A percentile compares a stretch with the other conserved stretches of the same genome.
Evolutionary conservation across 2,888 invertebrate species (phyloP).

Genomic region (Acholoe squamosa): DNA sequence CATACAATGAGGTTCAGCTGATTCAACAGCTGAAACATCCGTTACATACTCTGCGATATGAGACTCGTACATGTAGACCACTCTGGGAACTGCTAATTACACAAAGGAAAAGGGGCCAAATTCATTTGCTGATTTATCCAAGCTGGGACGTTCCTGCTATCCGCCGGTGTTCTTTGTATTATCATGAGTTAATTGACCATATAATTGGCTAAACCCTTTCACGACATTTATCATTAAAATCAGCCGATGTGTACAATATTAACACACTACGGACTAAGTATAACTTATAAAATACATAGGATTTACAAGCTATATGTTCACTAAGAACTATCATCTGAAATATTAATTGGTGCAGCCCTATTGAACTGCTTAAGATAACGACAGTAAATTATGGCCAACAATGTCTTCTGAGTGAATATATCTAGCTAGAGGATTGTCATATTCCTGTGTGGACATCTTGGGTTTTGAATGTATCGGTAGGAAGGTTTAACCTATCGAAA

Average conservation of each 20-base stretch:
- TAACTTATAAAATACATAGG: slow-evolving; percentile 55
- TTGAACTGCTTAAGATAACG: not conserved
- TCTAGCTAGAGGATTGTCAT: not conserved
- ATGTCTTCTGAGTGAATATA: not conserved
- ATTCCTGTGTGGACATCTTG: not conserved
- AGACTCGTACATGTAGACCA: not conserved
- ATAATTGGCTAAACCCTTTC: slow-evolving; percentile 49
- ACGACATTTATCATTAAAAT: slow-evolving; percentile 32
- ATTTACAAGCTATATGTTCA: slow-evolving; percentile 40
- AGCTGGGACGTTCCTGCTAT: not conserved
- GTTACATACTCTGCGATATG: not conserved
- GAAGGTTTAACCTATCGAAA: slow-evolving; percentile 45
- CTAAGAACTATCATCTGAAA: not conserved
- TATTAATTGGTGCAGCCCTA: not conserved
- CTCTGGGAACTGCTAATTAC: not conserved
- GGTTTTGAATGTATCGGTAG: not conserved
- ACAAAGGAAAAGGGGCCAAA: not conserved
- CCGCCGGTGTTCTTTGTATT: no score
- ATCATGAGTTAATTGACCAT: slow-evolving; percentile 44
- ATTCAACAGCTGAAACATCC: not conserved
- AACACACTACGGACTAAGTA: slow-evolving; percentile 53
- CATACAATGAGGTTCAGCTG: slow-evolving; percentile 38
- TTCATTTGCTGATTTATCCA: not conserved
- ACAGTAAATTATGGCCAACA: not conserved
- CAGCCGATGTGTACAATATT: slow-evolving; percentile 44